Evolutionary conservation across 2,113 vertebrate genomes (phyloP), one percentile per base, ranked within the genome.

Genomic region (Halichoeres trimaculatus): DNA sequence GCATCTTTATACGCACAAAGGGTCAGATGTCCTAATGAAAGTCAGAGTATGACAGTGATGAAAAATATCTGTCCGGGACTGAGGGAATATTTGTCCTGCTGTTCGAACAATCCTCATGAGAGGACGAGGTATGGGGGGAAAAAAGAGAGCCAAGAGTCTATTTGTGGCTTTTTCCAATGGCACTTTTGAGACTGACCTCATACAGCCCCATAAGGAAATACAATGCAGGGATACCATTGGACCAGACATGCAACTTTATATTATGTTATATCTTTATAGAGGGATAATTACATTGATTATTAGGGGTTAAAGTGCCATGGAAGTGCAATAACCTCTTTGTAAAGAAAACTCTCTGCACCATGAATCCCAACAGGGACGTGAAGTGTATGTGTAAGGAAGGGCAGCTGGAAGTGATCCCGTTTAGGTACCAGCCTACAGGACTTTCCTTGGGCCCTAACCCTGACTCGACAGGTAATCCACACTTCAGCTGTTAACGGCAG

Each of bases 381-480:
- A 45, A 45, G 51, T 74, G 59, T 74, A 63, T 67, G 70, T 85
- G 72, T 70, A 17, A 61, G 51, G 61, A 66, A 71, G 58, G 70
- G 81, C 92, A 93, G 89, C 88, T 93, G 91, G 91, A 93, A 92
- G 76, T 87, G 85, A 92, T 93, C 89, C 88, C 67, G 84, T 81
- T 91, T 81, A 87, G 83, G 88, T 90, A 90, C 90, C 78, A 75
- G 74, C 76, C 54, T 74, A 74, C 55, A 56, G 76, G 82, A 75
- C 85, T 88, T 91, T 90, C 91, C 90, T 90, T 93, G 88, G 88
- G 77, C 90, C 77, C 80, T 85, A 84, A 90, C 92, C 89, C 87
- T 81, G 84, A 89, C 85, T 93, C 91, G 88, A 91, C 92, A 92
- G 90, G 90, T 93, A 92, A 92, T 93, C 92, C 89, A 93, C 91